Conservation (phyloP, 2,888 invertebrate species). For the Macaria notata region DNA sequence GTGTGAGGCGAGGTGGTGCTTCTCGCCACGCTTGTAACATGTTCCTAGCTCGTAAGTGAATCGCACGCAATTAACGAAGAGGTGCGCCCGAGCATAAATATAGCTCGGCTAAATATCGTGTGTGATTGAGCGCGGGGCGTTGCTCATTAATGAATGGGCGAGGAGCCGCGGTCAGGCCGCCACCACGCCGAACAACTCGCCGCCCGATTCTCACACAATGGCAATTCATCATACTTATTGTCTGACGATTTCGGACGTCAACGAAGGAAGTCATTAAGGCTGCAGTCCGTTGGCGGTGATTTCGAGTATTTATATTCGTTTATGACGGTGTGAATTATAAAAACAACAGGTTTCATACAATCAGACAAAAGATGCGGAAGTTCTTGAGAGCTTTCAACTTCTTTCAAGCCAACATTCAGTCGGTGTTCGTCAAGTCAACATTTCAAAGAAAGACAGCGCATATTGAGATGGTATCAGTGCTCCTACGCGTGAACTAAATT, state of each 20-base stretch:
- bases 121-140: slow-evolving; percentile 74
- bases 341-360: slow-evolving; percentile 44
- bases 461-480: slow-evolving; percentile 60
- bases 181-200: slow-evolving; percentile 63
- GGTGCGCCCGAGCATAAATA: slow-evolving; percentile 70
- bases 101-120: slow-evolving; percentile 66
- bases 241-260: slow-evolving; percentile 76
- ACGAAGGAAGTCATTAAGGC: slow-evolving; percentile 74
- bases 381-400: slow-evolving; percentile 48
- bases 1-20: slow-evolving; percentile 4
- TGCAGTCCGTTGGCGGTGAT: slow-evolving; percentile 55
- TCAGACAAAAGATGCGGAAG: slow-evolving; percentile 46
- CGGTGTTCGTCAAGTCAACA: slow-evolving; percentile 51
- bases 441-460: slow-evolving; percentile 55
- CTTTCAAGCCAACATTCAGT: slow-evolving; percentile 33
- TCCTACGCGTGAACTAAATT: slow-evolving; percentile 56
- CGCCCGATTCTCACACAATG: slow-evolving; percentile 72
- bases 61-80: slow-evolving; percentile 70
- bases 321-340: slow-evolving; percentile 53
- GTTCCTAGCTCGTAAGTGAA: slow-evolving; percentile 64
- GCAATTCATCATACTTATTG: slow-evolving; percentile 77
- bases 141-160: slow-evolving; percentile 76
- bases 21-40: slow-evolving; percentile 24
- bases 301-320: slow-evolving; percentile 58
- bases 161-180: slow-evolving; percentile 59